Percentiles rank a stretch among this genome's conserved stretches.
Conservation (phyloP, 2,797 vertebrate species). For the Schizopygopsis pylzovi region DNA sequence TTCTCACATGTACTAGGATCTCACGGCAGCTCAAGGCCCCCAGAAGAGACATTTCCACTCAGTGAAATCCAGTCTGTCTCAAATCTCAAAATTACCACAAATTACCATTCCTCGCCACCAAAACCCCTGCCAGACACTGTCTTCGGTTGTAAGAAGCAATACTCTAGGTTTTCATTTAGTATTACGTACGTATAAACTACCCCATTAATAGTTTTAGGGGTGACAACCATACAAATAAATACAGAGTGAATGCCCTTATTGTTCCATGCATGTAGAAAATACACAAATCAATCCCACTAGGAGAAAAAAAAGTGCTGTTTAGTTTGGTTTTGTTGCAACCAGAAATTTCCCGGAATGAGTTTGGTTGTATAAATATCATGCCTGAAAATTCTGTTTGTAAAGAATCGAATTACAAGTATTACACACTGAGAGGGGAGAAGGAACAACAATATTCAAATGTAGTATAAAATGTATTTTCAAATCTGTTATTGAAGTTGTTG, state of each 20-base stretch:
- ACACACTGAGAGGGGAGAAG: background rate
- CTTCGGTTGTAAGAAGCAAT: background rate
- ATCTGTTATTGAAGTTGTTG: background rate
- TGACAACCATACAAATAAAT: background rate
- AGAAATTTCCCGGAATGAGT: background rate
- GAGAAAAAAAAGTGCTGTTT: background rate
- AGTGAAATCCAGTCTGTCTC: slow-evolving; percentile 11
- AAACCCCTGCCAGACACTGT: slow-evolving; percentile 17
- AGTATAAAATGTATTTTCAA: background rate
- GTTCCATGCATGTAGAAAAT: background rate
- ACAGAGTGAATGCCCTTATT: background rate
- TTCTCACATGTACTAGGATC: slow-evolving; percentile 25
- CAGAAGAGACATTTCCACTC: slow-evolving; percentile 34
- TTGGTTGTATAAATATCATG: slow-evolving; percentile 1
- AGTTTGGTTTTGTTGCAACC: background rate
- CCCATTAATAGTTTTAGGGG: background rate
- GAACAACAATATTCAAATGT: background rate
- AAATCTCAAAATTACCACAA: slow-evolving; percentile 12
- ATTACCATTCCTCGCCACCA: slow-evolving; percentile 14
- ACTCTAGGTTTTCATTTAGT: background rate
- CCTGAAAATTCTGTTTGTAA: background rate
- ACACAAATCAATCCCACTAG: background rate
- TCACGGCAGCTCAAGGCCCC: slow-evolving; percentile 57
- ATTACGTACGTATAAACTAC: background rate
- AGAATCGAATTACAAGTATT: background rate